Evolutionary conservation across 2,888 invertebrate genomes (phyloP).

Genomic region (Iphiclides podalirius): DNA sequence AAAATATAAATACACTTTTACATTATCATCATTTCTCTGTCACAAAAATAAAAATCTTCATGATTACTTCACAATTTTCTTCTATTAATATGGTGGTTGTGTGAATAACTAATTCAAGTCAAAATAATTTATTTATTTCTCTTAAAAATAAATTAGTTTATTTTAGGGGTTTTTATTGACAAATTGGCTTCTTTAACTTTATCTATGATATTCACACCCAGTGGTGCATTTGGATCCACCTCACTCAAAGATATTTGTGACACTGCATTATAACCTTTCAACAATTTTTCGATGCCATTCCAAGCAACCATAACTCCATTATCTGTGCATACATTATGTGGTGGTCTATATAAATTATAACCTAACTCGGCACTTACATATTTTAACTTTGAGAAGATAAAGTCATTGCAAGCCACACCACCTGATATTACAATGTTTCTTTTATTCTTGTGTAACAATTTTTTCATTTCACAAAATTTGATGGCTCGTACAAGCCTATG

Average conservation of each 20-base stretch:
- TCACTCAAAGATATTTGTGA: slow-evolving; percentile 77
- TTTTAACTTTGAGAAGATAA: slow-evolving; percentile 85
- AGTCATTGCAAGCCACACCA: slow-evolving; percentile 96
- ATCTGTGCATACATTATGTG: slow-evolving; percentile 94
- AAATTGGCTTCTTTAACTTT: slow-evolving; percentile 80
- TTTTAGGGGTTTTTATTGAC: slow-evolving; percentile 45
- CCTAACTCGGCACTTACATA: slow-evolving; percentile 83
- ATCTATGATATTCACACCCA: slow-evolving; percentile 81
- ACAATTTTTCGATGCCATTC: slow-evolving; percentile 94
- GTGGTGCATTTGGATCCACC: slow-evolving; percentile 78
- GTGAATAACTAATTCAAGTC: no score
- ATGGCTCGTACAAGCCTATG: slow-evolving; percentile 92
- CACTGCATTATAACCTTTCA: slow-evolving; percentile 55
- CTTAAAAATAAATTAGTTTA: slow-evolving; percentile 24
- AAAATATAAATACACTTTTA: no score
- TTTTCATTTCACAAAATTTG: slow-evolving; percentile 82
- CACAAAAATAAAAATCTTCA: no score
- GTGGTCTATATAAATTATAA: slow-evolving; percentile 87
- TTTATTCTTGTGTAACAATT: slow-evolving; percentile 75
- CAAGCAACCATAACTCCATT: slow-evolving; percentile 99
- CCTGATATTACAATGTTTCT: slow-evolving; percentile 91
- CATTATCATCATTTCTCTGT: no score
- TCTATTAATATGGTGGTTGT: no score
- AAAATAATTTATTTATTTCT: not conserved
- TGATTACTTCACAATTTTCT: no score